phyloP scores from a whole-genome alignment of 2,888 invertebrate species.

The Cryptosula pallasiana region DNA sequence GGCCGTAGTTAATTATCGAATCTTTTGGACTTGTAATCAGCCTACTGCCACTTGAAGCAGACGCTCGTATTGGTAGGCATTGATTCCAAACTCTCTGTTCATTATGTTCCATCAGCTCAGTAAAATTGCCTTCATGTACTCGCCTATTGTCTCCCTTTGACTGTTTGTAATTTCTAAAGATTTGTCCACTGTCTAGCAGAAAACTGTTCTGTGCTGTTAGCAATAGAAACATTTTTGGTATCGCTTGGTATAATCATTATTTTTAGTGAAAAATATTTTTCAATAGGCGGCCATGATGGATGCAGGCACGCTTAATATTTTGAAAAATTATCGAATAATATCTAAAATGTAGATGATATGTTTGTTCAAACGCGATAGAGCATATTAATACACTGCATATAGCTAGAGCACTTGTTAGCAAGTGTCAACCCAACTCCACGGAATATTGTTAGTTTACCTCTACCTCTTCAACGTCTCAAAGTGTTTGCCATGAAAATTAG shows the following conservation, averaged over 20 bases:
- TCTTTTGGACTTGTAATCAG: slow-evolving; percentile 16
- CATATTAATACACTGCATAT: neutral
- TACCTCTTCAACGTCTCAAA: neutral
- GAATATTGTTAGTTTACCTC: slow-evolving; percentile 13
- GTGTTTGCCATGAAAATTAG: slow-evolving; percentile 23
- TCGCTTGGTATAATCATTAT: no score
- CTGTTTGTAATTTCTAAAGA: no score
- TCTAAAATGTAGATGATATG: neutral
- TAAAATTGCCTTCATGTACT: neutral
- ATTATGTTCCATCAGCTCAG: neutral
- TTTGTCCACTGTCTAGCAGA: no score
- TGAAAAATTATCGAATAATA: neutral
- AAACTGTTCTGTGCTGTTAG: no score
- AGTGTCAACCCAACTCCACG: neutral
- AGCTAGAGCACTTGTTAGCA: neutral
- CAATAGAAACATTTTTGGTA: no score
- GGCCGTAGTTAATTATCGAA: slow-evolving; percentile 22
- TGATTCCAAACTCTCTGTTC: neutral
- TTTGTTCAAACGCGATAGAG: neutral
- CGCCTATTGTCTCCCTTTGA: neutral
- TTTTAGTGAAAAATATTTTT: no score
- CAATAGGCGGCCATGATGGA: no score
- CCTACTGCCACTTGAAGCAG: slow-evolving; percentile 4
- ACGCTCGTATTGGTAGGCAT: neutral
- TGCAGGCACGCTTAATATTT: neutral